Percentiles rank a stretch among this genome's conserved stretches.
phyloP scores from a whole-genome alignment of 2,113 vertebrate genomes.

The Cardinalis cardinalis region DNA sequence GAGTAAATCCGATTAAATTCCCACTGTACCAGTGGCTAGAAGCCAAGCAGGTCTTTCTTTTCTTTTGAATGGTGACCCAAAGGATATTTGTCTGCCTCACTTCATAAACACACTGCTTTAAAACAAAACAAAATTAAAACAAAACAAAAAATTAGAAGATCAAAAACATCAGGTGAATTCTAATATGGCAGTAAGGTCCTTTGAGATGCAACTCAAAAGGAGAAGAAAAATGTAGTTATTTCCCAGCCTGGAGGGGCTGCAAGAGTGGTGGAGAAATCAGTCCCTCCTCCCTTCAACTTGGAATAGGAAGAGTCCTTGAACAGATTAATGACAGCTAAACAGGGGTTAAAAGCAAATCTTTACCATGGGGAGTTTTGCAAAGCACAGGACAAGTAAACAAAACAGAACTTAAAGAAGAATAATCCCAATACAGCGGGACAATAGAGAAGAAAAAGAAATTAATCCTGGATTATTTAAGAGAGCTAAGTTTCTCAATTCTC shows the following conservation, averaged over 20 bases:
- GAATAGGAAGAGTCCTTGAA: background rate
- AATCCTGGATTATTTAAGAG: background rate
- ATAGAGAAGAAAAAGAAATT: background rate
- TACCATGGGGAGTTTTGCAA: background rate
- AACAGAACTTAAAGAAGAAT: background rate
- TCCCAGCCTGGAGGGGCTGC: background rate
- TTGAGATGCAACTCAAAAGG: background rate
- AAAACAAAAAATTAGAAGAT: background rate
- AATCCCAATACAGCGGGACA: accelerated
- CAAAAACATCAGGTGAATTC: background rate
- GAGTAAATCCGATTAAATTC: slow-evolving; percentile 63
- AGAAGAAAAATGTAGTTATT: background rate
- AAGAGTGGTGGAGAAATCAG: background rate
- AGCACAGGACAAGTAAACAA: background rate
- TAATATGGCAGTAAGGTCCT: background rate
- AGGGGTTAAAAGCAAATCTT: background rate
- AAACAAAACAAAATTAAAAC: background rate
- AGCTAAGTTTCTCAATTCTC: background rate
- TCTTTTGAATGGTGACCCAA: background rate
- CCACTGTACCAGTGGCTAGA: slow-evolving; percentile 6
- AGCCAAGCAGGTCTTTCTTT: slow-evolving; percentile 15
- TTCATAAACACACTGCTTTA: background rate
- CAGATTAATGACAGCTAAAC: background rate
- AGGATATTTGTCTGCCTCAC: background rate
- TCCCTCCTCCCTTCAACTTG: accelerated